Evolutionary conservation across 2,888 invertebrate species (phyloP).

Genomic region (Plagiodera versicolora): DNA sequence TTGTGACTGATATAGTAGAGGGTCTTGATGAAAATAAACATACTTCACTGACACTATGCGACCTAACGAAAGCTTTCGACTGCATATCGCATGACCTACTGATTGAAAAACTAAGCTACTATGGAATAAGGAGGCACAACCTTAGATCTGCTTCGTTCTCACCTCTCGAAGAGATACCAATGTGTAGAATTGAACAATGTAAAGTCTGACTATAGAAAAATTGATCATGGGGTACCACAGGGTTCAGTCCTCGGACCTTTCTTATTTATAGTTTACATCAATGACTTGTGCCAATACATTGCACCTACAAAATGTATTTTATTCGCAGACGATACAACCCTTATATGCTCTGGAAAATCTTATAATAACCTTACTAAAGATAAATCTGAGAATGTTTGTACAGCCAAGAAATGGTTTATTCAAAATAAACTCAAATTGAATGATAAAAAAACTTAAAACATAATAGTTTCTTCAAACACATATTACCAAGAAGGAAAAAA

Average conservation of each 20-base stretch:
- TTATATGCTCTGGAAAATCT: neutral
- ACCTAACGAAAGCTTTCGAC: neutral
- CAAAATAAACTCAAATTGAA: neutral
- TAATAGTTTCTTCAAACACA: neutral
- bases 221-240: neutral
- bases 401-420: neutral
- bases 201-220: neutral
- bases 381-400: neutral
- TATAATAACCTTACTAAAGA: neutral
- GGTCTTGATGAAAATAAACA: no score
- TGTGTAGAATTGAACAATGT: neutral
- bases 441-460: neutral
- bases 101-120: no score
- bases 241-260: neutral
- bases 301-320: neutral
- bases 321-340: no score
- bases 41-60: neutral
- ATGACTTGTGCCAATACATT: constrained; percentile 1
- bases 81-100: no score
- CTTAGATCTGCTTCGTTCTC: no score
- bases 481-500: neutral
- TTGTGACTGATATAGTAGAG: no score
- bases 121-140: no score
- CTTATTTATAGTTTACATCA: neutral
- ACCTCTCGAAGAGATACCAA: neutral